Percentiles rank a stretch among this genome's conserved stretches.
Conservation (phyloP, 2,888 invertebrate species). For the Odontocolon sp. region DNA sequence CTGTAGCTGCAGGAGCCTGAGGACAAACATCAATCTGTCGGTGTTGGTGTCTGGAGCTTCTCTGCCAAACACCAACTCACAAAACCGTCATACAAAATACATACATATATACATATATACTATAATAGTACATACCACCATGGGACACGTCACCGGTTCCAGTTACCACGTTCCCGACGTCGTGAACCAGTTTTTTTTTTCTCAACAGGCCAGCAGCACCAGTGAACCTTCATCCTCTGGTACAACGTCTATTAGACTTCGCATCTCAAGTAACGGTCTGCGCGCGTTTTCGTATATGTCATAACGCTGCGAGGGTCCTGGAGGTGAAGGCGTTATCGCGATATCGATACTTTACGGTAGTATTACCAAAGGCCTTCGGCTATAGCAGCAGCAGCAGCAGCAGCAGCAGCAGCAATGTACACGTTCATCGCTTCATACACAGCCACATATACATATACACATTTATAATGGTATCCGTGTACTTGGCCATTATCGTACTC, state of each 20-base stretch:
- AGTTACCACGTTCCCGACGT: neutral
- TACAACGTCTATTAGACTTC: conserved; percentile 20
- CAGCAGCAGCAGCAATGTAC: neutral
- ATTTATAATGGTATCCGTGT: conserved; percentile 35
- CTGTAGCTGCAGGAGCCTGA: too few relatives aligned
- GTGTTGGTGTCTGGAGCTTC: too few relatives aligned
- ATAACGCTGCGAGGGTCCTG: conserved; percentile 11
- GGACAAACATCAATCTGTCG: too few relatives aligned
- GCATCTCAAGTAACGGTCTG: conserved; percentile 6
- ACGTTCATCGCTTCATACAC: conserved; percentile 22
- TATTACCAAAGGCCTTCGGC: conserved; percentile 2
- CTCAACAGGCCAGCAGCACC: neutral
- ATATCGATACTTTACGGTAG: conserved; percentile 49
- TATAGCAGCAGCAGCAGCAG: neutral
- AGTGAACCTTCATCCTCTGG: neutral
- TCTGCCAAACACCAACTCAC: too few relatives aligned
- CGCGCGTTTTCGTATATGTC: conserved; percentile 15
- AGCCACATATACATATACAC: conserved; percentile 31
- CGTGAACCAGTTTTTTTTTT: conserved; percentile 1
- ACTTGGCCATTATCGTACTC: conserved; percentile 35
- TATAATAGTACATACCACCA: too few relatives aligned
- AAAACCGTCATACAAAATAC: too few relatives aligned
- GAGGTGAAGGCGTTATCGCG: conserved; percentile 14
- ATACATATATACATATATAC: too few relatives aligned
- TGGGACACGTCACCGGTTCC: neutral